phyloP scores from a whole-genome alignment of 2,113 vertebrate genomes.

The Bos indicus region DNA sequence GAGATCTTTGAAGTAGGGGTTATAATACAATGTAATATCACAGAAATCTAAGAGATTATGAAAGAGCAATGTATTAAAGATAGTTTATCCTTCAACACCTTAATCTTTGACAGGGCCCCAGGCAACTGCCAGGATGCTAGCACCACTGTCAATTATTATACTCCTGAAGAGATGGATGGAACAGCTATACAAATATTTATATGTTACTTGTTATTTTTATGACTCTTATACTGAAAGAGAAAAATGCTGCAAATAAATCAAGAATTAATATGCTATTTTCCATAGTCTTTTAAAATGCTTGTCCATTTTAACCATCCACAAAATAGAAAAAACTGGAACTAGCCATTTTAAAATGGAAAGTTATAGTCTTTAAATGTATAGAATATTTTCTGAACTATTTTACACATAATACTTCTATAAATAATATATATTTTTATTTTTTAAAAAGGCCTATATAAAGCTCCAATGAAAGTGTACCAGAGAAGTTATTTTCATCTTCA shows the following conservation, averaged over 20 bases:
- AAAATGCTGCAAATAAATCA: not conserved
- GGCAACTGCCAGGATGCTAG: conserved; percentile 10
- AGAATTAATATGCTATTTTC: not conserved
- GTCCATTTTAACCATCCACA: not conserved
- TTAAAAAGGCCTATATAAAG: not conserved
- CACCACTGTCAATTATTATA: not conserved
- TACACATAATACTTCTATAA: not conserved
- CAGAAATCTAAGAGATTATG: conserved; percentile 38
- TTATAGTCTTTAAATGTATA: not conserved
- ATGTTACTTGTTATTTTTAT: conserved; percentile 27
- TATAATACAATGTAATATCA: conserved; percentile 58
- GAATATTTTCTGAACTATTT: not conserved
- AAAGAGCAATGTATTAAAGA: conserved; percentile 50
- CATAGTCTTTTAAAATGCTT: not conserved
- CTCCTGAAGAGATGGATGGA: conserved; percentile 34
- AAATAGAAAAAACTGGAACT: not conserved
- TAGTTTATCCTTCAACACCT: conserved; percentile 47
- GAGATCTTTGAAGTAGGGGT: conserved; percentile 39
- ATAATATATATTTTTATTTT: not conserved
- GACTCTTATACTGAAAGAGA: not conserved
- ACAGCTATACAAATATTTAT: not conserved
- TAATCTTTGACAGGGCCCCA: conserved; percentile 33
- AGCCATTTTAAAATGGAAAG: not conserved
- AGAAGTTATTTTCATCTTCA: not conserved
- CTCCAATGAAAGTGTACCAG: not conserved